Percentiles rank a stretch among this genome's conserved stretches.
These are phyloP conservation scores for Sinocyclocheilus maitianheensis DNA, from an alignment of 2,113 vertebrate species.

Conservation along the genomic window DNA sequence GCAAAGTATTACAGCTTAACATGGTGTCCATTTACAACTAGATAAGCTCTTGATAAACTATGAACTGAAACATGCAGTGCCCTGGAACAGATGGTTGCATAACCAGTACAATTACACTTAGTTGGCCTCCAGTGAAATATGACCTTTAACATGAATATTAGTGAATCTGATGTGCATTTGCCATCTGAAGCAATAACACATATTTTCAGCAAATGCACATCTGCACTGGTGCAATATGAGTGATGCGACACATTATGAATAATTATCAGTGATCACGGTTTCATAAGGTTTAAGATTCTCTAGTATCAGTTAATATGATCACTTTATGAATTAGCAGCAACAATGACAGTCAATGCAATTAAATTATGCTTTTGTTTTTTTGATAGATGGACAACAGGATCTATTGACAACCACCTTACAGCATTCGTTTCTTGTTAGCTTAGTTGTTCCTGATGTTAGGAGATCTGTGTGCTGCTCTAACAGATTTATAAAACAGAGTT, in stretches of 20 bases:
- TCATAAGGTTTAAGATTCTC: neutral
- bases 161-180: neutral
- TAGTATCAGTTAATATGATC: neutral
- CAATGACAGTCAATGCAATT: neutral
- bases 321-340: neutral
- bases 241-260: neutral
- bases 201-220: neutral
- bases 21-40: neutral
- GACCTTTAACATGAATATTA: neutral
- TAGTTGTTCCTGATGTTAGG: neutral
- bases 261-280: neutral
- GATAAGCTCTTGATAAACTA: constrained; percentile 1
- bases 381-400: neutral
- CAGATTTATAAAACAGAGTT: neutral
- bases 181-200: neutral
- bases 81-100: constrained; percentile 13
- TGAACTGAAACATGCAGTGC: constrained; percentile 9
- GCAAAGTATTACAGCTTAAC: neutral
- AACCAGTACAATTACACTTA: neutral
- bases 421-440: neutral
- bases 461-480: neutral
- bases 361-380: neutral
- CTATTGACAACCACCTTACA: neutral
- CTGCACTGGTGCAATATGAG: neutral
- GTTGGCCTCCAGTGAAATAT: neutral